A percentile compares a stretch with the other conserved stretches of the same genome.
phyloP scores from a whole-genome alignment of 1,140 invertebrate species.

The Drosophila willistoni region DNA sequence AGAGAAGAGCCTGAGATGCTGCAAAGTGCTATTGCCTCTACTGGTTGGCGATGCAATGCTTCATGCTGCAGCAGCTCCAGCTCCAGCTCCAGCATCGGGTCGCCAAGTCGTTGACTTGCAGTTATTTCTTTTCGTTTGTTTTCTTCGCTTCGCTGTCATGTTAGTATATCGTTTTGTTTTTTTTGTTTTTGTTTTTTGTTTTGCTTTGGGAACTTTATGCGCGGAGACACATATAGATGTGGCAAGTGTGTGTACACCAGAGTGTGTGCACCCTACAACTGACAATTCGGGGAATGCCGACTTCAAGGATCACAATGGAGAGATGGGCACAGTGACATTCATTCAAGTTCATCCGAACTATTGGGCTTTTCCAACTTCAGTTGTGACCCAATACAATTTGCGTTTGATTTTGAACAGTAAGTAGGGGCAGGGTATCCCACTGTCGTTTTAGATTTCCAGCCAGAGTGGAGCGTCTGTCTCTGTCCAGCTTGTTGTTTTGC shows the following conservation, averaged over 20 bases:
- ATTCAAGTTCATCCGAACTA: not conserved
- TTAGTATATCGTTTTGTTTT: conserved; percentile 23
- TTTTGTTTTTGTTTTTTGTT: conserved; percentile 24
- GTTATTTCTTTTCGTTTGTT: conserved; percentile 34
- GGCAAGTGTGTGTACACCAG: not conserved
- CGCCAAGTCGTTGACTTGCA: conserved; percentile 43
- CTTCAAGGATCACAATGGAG: not conserved
- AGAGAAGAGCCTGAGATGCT: conserved; percentile 4
- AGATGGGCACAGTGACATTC: not conserved
- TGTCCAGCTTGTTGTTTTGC: conserved; percentile 7
- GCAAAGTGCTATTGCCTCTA: conserved; percentile 33
- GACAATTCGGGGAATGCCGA: not conserved
- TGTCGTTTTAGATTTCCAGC: not conserved
- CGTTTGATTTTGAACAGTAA: not conserved
- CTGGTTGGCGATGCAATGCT: conserved; percentile 33
- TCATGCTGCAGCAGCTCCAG: conserved; percentile 26
- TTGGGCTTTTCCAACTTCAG: too few relatives aligned
- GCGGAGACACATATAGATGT: conserved; percentile 3
- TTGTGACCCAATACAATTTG: not conserved
- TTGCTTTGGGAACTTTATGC: conserved; percentile 25
- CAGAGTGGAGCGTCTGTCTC: not conserved
- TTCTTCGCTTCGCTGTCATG: conserved; percentile 21
- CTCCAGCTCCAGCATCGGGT: conserved; percentile 14
- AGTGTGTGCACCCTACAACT: conserved; percentile 9
- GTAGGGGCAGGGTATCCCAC: not conserved